Conservation (phyloP, 53 echinoderm and acorn worm species). For the Luidia sarsii region DNA sequence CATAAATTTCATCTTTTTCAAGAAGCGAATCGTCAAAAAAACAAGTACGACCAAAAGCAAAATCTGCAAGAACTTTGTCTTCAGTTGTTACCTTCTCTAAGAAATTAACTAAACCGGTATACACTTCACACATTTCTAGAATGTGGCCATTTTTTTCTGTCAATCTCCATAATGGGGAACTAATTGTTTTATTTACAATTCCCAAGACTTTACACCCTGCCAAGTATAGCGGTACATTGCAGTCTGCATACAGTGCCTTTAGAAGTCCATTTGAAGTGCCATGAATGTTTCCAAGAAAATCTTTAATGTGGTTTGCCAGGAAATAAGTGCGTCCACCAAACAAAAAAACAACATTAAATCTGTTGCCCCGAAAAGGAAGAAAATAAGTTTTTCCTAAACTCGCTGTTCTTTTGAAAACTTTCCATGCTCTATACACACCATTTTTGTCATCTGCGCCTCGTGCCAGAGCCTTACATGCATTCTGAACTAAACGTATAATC, state of each 20-base stretch:
- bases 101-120: conserved; percentile 58
- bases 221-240: conserved; percentile 31
- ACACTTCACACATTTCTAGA: conserved; percentile 45
- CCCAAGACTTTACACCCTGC: conserved; percentile 64
- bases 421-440: conserved; percentile 47
- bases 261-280: conserved; percentile 54
- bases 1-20: conserved; percentile 56
- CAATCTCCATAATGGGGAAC: conserved; percentile 57
- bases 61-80: conserved; percentile 37
- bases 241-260: conserved; percentile 52
- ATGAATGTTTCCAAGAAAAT: conserved; percentile 58
- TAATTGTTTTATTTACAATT: conserved; percentile 47
- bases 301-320: conserved; percentile 44
- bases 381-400: conserved; percentile 20
- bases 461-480: conserved; percentile 51
- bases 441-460: conserved; percentile 52
- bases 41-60: conserved; percentile 44
- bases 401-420: conserved; percentile 26
- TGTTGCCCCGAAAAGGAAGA: conserved; percentile 33
- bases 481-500: conserved; percentile 37
- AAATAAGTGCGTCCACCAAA: conserved; percentile 51
- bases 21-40: conserved; percentile 41
- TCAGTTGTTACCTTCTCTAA: conserved; percentile 31
- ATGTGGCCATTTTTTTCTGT: conserved; percentile 63
- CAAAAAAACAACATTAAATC: conserved; percentile 56